Conservation (phyloP, 2,113 vertebrate species). For the Corynorhinus townsendii region DNA sequence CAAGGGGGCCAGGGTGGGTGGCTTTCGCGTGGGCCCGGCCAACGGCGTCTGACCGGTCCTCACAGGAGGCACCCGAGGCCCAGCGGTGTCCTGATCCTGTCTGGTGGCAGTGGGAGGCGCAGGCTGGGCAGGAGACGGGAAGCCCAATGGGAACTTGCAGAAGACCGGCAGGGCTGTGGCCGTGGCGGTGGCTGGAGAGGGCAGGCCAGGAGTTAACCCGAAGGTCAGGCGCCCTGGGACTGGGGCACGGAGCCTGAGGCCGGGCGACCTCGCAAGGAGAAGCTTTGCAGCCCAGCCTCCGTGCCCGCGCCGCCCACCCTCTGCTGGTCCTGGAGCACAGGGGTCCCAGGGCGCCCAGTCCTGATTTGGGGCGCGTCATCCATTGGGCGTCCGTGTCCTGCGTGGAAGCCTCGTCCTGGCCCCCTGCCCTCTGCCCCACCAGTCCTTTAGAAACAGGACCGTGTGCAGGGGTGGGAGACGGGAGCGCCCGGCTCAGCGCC, state of each 20-base stretch:
- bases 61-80: fast-evolving
- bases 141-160: fast-evolving
- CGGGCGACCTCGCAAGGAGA: fast-evolving
- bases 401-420: neutral
- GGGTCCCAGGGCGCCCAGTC: fast-evolving
- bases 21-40: fast-evolving
- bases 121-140: neutral
- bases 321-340: neutral
- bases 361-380: neutral
- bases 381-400: too few species aligned
- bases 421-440: neutral
- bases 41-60: fast-evolving
- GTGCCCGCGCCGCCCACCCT: fast-evolving
- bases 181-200: too few species aligned
- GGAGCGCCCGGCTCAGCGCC: fast-evolving
- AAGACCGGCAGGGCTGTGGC: fast-evolving
- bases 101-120: fast-evolving
- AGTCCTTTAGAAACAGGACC: neutral
- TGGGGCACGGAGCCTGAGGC: neutral
- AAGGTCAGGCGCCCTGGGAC: fast-evolving
- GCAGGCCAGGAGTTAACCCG: fast-evolving
- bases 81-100: fast-evolving
- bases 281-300: neutral
- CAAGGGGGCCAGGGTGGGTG: fast-evolving
- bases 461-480: neutral